A percentile compares a stretch with the other conserved stretches of the same genome.
These are phyloP conservation scores for Ectropis grisescens DNA, from an alignment of 1,140 invertebrate genomes.

Conservation along the genomic window DNA sequence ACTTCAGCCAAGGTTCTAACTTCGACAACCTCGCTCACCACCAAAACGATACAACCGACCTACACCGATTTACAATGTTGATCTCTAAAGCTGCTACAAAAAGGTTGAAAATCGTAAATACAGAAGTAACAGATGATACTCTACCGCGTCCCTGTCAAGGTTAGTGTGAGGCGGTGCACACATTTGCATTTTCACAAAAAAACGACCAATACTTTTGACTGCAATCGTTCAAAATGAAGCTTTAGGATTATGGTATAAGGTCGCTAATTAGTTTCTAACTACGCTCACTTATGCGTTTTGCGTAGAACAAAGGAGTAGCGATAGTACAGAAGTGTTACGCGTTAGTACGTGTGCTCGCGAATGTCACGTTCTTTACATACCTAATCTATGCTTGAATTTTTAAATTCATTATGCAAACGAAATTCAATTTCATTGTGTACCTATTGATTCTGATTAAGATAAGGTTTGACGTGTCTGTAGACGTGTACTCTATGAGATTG, in stretches of 20 bases:
- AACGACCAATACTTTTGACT: constrained; percentile 15
- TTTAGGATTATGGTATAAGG: too few relatives aligned
- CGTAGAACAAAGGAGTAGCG: constrained; percentile 25
- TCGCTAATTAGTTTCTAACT: too few relatives aligned
- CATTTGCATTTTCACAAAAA: constrained; percentile 16
- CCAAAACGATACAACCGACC: constrained; percentile 8
- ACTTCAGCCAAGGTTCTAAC: constrained; percentile 55
- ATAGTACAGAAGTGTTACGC: constrained; percentile 37
- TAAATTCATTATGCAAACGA: constrained; percentile 2
- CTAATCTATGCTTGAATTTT: constrained; percentile 32
- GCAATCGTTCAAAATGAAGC: too few relatives aligned
- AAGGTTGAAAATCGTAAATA: not conserved
- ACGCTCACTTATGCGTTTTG: too few relatives aligned
- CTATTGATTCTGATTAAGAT: constrained; percentile 1
- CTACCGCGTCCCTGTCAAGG: constrained; percentile 30
- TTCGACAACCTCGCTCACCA: constrained; percentile 9
- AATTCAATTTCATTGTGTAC: constrained; percentile 1
- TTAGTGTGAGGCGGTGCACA: constrained; percentile 34
- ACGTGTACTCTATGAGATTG: too few relatives aligned
- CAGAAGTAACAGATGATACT: constrained; percentile 15
- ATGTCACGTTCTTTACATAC: constrained; percentile 39
- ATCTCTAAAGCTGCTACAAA: not conserved
- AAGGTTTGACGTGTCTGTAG: constrained; percentile 2
- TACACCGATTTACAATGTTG: not conserved
- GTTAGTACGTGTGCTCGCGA: constrained; percentile 30